Base-by-base conservation (phyloP, 2,113 vertebrate species). In the Vicugna pacos region DNA sequence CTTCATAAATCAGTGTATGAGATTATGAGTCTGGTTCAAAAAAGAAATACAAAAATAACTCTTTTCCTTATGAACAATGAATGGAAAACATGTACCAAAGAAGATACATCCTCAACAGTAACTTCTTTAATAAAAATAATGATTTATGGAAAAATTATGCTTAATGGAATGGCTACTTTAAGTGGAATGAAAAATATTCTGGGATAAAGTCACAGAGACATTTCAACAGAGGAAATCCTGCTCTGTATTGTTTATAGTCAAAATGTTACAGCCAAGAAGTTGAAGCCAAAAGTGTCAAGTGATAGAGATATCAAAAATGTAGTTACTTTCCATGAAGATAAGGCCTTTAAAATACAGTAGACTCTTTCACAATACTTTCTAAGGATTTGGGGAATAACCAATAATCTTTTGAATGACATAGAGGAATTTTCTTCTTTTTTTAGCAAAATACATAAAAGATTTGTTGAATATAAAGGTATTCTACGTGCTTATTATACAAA, bases 291-390 rank as follows among this genome's bases (percentile, higher is more conserved):
- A 87, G 73, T 22, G 4, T 56, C 64, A 89, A 91, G 7, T 67
- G 72, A 50, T 60, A 24, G 42, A 91, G 86, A 93, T 84, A 50
- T 79, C 28, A 88, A 95, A 95, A 79, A 83, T 79, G 9, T 67
- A 69, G 62, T 38, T 83, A 82, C 69, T 91, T 54, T 67, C 64
- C 50, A 88, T 17, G 30, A 92, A 95, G 73, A 88, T 19, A 96
- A 89, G 86, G 91, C n/a, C 64, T 89, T 42, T 58, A 26, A 72
- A 90, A 65, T 22, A 89, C 8, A 62, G 14, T 62, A 86, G 22
- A 52, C 60, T 90, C 58, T 77, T 77, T n/a, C 22, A 48, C 2
- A 73, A 38, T 9, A 70, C 12, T 77, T 38, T 93, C 28, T 20
- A 72, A 86, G 67, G 56, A 19, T n/a, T 50, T 58, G 15, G 46